Conservation (phyloP, 2,797 vertebrate species). For the Phylloscopus collybita region DNA sequence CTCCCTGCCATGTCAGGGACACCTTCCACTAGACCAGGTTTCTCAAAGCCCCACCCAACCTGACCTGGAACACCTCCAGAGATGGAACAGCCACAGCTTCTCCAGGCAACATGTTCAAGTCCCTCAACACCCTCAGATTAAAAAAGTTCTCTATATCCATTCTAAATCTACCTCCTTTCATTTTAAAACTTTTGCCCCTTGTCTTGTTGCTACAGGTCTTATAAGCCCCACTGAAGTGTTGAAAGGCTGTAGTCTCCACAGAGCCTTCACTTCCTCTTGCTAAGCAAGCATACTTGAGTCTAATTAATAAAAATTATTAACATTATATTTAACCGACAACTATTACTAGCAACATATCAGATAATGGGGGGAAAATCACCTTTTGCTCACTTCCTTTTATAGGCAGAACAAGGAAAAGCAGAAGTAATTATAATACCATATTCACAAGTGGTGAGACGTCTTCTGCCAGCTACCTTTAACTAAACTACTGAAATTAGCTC, state of each 20-base stretch:
- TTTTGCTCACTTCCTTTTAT: not conserved
- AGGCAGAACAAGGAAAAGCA: not conserved
- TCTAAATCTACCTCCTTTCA: not conserved
- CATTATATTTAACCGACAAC: not conserved
- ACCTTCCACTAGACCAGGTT: not conserved
- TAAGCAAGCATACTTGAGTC: not conserved
- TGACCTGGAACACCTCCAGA: not conserved
- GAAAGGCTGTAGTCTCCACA: not conserved
- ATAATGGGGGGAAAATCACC: accelerated
- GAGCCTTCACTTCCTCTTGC: not conserved
- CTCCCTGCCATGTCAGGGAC: not conserved
- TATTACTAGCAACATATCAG: not conserved
- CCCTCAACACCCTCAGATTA: not conserved
- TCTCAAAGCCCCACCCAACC: not conserved
- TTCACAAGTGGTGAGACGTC: not conserved
- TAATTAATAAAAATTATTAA: not conserved
- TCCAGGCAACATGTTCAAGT: not conserved
- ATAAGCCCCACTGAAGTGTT: not conserved
- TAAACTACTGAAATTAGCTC: not conserved
- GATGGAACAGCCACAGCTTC: not conserved
- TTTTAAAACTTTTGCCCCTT: not conserved
- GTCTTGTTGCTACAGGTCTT: not conserved
- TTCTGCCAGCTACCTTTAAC: not conserved
- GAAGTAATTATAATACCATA: not conserved
- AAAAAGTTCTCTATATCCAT: not conserved